Conservation (phyloP, 2,113 vertebrate species). For the human region DNA sequence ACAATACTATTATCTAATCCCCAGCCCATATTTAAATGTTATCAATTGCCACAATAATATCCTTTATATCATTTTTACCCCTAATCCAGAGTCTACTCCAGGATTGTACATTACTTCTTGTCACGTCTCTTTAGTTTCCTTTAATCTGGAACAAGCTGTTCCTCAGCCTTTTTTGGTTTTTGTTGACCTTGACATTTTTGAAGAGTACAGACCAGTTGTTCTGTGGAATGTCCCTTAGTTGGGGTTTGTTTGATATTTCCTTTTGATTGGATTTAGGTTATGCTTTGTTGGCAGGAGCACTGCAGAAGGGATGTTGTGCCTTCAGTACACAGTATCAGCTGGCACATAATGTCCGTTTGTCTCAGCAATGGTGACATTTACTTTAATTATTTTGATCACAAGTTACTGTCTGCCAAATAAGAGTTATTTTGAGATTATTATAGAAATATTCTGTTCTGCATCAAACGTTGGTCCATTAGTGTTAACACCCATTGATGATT, state of each 20-base stretch:
- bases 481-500: neutral
- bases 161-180: neutral
- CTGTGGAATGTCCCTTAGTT: neutral
- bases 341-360: neutral
- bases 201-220: neutral
- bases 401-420: neutral
- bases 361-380: neutral
- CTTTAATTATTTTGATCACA: neutral
- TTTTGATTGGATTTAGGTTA: neutral
- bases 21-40: neutral
- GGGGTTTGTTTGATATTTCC: neutral
- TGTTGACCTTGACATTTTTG: neutral
- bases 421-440: neutral
- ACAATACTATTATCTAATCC: neutral
- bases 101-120: neutral
- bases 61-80: neutral
- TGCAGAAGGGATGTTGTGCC: neutral
- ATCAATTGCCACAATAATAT: neutral
- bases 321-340: neutral
- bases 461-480: neutral
- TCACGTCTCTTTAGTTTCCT: neutral
- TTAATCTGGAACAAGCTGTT: neutral
- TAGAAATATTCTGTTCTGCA: neutral
- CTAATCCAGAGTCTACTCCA: neutral
- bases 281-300: neutral